Conservation (phyloP, 2,888 invertebrate genomes). For the Leuctra nigra region DNA sequence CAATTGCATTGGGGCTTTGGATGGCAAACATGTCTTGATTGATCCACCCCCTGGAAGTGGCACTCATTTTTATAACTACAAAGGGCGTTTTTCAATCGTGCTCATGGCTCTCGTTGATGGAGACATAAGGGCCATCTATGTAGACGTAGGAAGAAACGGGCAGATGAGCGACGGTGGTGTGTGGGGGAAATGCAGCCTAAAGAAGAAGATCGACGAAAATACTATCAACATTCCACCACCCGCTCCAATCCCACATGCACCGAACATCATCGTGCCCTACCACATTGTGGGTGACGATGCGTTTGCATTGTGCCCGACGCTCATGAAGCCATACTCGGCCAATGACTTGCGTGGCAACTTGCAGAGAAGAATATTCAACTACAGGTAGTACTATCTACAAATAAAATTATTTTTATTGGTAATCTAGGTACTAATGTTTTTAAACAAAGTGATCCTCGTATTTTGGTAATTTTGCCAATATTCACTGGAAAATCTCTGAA, state of each 20-base stretch:
- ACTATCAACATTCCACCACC: not conserved
- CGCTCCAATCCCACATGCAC: not conserved
- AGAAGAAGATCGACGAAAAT: not conserved
- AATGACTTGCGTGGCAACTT: not conserved
- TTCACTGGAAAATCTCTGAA: too few species aligned
- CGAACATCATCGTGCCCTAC: not conserved
- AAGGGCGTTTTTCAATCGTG: slow-evolving; percentile 31
- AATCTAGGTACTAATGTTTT: too few species aligned
- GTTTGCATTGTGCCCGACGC: not conserved
- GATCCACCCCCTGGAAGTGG: slow-evolving; percentile 30
- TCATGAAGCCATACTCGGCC: not conserved
- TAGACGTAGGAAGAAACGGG: slow-evolving; percentile 31
- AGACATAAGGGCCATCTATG: slow-evolving; percentile 30
- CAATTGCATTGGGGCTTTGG: slow-evolving; percentile 33
- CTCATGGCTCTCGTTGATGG: slow-evolving; percentile 31
- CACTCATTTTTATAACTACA: slow-evolving; percentile 32
- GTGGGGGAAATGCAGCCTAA: not conserved
- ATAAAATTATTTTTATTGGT: too few species aligned
- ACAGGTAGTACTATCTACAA: not conserved
- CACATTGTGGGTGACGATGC: slow-evolving; percentile 18
- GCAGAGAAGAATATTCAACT: slow-evolving; percentile 10
- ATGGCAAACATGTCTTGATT: slow-evolving; percentile 33
- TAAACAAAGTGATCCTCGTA: too few species aligned
- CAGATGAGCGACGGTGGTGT: slow-evolving; percentile 13
- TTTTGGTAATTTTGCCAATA: too few species aligned